Evolutionary conservation across 2,113 vertebrate species (phyloP).

Genomic region (Nerophis ophidion): DNA sequence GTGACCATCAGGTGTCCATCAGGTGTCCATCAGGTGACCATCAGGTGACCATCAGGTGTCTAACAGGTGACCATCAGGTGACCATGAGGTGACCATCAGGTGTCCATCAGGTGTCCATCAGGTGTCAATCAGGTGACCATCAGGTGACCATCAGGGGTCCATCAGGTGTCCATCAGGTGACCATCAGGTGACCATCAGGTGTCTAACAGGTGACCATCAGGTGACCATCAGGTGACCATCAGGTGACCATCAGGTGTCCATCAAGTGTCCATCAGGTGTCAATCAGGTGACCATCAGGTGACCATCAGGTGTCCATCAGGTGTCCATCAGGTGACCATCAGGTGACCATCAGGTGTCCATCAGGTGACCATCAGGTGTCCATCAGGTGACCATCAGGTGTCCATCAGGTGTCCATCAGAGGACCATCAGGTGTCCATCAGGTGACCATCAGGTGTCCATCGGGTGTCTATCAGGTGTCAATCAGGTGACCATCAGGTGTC

Average conservation of each 20-base stretch:
- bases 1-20: not conserved
- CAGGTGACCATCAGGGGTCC: slow-evolving; percentile 10
- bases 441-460: slow-evolving; percentile 8
- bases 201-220: too few species aligned
- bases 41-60: slow-evolving; percentile 2
- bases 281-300: too few species aligned
- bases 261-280: slow-evolving; percentile 11
- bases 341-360: slow-evolving; percentile 5
- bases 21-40: slow-evolving; percentile 10
- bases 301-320: slow-evolving; percentile 7
- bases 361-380: too few species aligned
- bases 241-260: too few species aligned
- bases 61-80: too few species aligned
- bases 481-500: slow-evolving; percentile 2
- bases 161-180: too few species aligned
- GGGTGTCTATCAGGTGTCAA: too few species aligned
- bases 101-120: slow-evolving; percentile 6
- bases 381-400: slow-evolving; percentile 2
- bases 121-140: too few species aligned
- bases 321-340: too few species aligned
- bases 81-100: too few species aligned
- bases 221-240: slow-evolving; percentile 8
- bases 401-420: too few species aligned
- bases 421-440: too few species aligned
- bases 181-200: slow-evolving; percentile 8